Conservation (phyloP, 2,888 invertebrate genomes). For the Harpagoxenus sublaevis region DNA sequence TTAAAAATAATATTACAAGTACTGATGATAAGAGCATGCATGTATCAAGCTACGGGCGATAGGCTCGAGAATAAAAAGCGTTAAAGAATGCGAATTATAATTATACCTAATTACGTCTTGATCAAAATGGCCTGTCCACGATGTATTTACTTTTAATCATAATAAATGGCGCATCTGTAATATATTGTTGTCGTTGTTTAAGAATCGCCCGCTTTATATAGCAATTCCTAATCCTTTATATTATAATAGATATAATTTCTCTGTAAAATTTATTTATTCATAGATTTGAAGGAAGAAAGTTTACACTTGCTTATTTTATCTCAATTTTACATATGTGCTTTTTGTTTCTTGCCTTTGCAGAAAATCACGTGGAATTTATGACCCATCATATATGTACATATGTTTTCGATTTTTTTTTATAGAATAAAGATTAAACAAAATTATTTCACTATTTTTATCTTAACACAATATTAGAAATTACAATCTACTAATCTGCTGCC, state of each 20-base stretch:
- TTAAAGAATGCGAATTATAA: constrained; percentile 9
- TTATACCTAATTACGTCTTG: constrained; percentile 13
- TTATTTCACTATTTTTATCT: neutral
- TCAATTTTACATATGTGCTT: neutral
- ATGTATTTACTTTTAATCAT: constrained; percentile 26
- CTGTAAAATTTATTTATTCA: neutral
- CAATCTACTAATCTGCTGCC: neutral
- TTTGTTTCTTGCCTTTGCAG: neutral
- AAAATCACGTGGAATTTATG: neutral
- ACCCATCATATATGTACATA: neutral
- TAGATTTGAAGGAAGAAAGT: neutral
- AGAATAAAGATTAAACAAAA: neutral
- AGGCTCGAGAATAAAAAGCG: constrained; percentile 28
- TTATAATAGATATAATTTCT: neutral
- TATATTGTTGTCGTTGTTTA: neutral
- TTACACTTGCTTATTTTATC: neutral
- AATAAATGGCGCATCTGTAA: constrained; percentile 27
- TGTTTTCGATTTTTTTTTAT: neutral
- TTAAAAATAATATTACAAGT: constrained; percentile 16
- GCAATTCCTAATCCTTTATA: neutral
- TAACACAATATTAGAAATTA: neutral
- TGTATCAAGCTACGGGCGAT: constrained; percentile 1
- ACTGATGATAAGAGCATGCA: constrained; percentile 24
- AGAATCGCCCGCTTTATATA: neutral
- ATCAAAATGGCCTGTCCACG: constrained; percentile 24